Base-by-base conservation (phyloP, 2,113 vertebrate genomes). In the Romanogobio albipinnatus region DNA sequence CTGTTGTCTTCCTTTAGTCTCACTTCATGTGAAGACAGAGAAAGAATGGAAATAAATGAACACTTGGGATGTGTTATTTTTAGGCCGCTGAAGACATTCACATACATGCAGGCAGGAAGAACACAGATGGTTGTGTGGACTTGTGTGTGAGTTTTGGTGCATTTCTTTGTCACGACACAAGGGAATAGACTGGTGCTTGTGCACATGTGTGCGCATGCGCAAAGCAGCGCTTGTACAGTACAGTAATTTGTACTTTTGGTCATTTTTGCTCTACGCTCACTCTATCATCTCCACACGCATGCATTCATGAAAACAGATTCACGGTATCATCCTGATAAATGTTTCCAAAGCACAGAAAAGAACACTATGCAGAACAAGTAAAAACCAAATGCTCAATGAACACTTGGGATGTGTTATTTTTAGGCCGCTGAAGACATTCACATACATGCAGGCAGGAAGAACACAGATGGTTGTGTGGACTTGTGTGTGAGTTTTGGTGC, bases 1-100 rank as follows among this genome's bases (percentile, higher is more conserved):
- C 7, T 19, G 58, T n/a, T 17, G 39, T 62, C 39, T 79, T 26
- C 58, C 39, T 79, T 79, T 26, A 17, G 56, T 26, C 36, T 73
- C 22, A 73, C 11, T 79, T 61, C 36, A 26, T 73, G 39, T 47
- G 33, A 53, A 24, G 45, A 80, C 0, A 19, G 29, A 58, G 49
- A 51, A 49, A 73, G 26, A 86, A 43, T 24, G 76, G 47, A 47
- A 66, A 66, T 49, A 81, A 66, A 66, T 39, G 36, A 66, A 81
- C 39, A 4, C 78, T 66, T 66, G 61, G 61, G 61, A 68, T 47
- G 36, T 24, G 45, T 51, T 81, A 68, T 81, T 81, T 81, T 51
- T 81, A 81, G 78, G 59, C 24, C 29, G 45, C 45, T 66, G 5
- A 81, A 68, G 15, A 22, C 61, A 11, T 76, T 83, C 39, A 83